Evolutionary conservation across 2,888 invertebrate genomes (phyloP).

Genomic region (Oligia fasciuncula): DNA sequence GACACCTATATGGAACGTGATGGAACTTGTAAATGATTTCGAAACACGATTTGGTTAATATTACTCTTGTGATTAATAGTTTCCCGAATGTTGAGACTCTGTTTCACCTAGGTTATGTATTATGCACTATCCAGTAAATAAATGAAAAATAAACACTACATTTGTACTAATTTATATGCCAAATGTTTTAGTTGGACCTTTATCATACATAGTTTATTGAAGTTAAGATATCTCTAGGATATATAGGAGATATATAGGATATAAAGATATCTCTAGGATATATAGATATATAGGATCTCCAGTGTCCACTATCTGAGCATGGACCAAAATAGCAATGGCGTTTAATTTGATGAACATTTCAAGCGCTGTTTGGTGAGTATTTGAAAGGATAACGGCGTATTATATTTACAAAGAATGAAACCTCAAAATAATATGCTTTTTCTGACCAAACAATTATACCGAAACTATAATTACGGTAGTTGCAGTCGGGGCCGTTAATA

Average conservation of each 20-base stretch:
- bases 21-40: slow-evolving; percentile 31
- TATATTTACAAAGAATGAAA: background rate
- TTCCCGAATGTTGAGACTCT: background rate
- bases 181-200: background rate
- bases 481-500: too few relatives aligned
- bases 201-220: background rate
- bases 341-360: background rate
- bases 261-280: too few relatives aligned
- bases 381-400: background rate
- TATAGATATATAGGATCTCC: background rate
- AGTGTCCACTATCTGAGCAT: background rate
- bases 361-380: background rate
- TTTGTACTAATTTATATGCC: background rate
- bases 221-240: background rate
- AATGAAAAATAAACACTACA: background rate
- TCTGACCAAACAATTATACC: background rate
- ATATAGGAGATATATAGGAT: too few relatives aligned
- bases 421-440: background rate
- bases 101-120: background rate
- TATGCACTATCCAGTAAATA: background rate
- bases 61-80: background rate
- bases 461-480: background rate
- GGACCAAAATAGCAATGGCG: background rate
- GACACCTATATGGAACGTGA: slow-evolving; percentile 48
- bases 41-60: slow-evolving; percentile 8